Evolutionary conservation across 1,140 invertebrate species (phyloP), one percentile per base, ranked within the genome.

Genomic region (Chelonus insularis): DNA sequence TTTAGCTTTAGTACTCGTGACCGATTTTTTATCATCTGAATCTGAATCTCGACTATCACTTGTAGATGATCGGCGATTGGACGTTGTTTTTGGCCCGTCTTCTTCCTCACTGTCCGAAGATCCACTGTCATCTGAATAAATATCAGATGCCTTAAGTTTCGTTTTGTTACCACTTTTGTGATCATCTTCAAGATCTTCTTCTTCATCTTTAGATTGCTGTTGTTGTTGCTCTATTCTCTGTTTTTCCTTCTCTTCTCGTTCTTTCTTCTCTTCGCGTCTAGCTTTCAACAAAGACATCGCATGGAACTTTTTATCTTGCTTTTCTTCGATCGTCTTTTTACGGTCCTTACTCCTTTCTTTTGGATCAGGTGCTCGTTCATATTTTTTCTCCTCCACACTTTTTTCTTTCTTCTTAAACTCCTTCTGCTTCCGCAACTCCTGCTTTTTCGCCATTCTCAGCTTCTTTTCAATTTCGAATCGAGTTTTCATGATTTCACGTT

Each of bases 401-500:
- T 87, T 86, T 54, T 86, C 83, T 68, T 87, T 86, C 47, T 86
- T 85, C 59, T 85, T 86, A 4, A 75, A 82, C 64, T 85, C 85
- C 71, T 84, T 84, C 60, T 83, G 81, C 65, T 88, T 89, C 52
- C 87, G 88, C 65, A 90, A 81, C 77, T 93, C 91, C 36, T 90
- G 88, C 62, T 94, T 93, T 56, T 91, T 91, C 0, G 92, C 93
- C 67, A 94, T 83, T 47, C 92, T 85, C 5, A 99, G 77, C 76
- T 98, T 98, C 62, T 96, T 91, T 72, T 98, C 94, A 57, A 98
- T 98, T 78, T 98, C 96, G 88, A 97, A 98, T 73, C 95, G 91
- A 4, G 92, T 97, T 75, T 94, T 94, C 85, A 97, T 89, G 0
- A 93, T 86, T 82, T 97, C 94, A 71, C 96, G 83, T 73, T 94